These are phyloP conservation scores for Macrophya annulata DNA, from an alignment of 2,888 invertebrate genomes.

Conservation along the genomic window DNA sequence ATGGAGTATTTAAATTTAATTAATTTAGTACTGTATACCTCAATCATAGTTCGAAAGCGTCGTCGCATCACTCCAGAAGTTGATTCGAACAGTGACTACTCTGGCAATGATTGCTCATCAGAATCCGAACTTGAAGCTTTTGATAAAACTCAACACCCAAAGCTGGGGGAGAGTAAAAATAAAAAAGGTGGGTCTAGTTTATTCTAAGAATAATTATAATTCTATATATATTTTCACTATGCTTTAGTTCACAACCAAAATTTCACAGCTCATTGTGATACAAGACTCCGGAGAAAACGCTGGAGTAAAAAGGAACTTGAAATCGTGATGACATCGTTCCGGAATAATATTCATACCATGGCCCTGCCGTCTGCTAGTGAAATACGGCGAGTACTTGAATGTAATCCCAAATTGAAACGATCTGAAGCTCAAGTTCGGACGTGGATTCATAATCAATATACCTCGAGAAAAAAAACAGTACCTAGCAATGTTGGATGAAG, in stretches of 20 bases:
- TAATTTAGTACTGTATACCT: neutral
- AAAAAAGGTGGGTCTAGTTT: neutral
- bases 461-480: neutral
- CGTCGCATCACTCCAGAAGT: neutral
- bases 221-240: neutral
- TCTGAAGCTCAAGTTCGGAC: neutral
- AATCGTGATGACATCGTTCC: neutral
- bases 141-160: neutral
- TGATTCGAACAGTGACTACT: neutral
- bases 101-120: neutral
- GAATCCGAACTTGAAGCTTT: neutral
- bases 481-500: too few relatives aligned
- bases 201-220: neutral
- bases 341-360: neutral
- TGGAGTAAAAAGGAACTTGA: neutral
- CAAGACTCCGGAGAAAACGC: neutral
- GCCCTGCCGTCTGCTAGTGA: neutral
- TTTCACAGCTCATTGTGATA: neutral
- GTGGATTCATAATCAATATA: slow-evolving; percentile 17
- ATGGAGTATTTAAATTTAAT: neutral
- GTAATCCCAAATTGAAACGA: neutral
- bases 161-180: neutral
- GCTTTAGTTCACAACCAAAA: neutral
- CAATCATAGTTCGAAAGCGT: neutral
- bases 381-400: neutral